phyloP scores from a whole-genome alignment of 2,113 vertebrate genomes.

The Oncorhynchus gorbuscha region DNA sequence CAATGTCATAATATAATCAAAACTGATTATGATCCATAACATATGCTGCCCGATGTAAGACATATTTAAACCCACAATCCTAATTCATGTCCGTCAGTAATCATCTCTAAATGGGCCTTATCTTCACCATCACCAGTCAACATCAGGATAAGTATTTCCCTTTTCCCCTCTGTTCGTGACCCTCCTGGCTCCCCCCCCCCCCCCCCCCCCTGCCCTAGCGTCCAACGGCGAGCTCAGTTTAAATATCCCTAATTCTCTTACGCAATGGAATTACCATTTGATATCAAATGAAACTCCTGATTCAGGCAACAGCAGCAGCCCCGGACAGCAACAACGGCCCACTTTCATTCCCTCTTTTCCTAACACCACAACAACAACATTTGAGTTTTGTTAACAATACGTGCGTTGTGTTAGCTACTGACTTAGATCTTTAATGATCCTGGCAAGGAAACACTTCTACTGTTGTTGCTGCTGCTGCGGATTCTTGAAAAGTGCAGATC shows the following conservation, averaged over 20 bases:
- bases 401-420: conserved; percentile 48
- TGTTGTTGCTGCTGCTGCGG: neutral
- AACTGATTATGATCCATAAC: neutral
- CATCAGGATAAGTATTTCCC: conserved; percentile 56
- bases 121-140: conserved; percentile 38
- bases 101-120: conserved; percentile 53
- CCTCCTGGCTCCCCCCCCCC: neutral
- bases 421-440: conserved; percentile 15
- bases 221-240: conserved; percentile 53
- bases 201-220: conserved; percentile 17
- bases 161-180: conserved; percentile 13
- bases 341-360: conserved; percentile 46
- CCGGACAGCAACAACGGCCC: conserved; percentile 49
- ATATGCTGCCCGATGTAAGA: conserved; percentile 26
- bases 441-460: neutral
- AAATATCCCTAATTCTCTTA: conserved; percentile 66
- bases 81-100: conserved; percentile 34
- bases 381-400: conserved; percentile 58
- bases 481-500: conserved; percentile 41
- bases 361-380: conserved; percentile 57
- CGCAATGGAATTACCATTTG: conserved; percentile 66
- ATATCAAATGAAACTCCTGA: conserved; percentile 65
- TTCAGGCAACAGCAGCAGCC: conserved; percentile 39
- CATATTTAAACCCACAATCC: conserved; percentile 18
- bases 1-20: neutral